These are phyloP conservation scores for Orchestia grillus DNA, from an alignment of 1,140 invertebrate genomes.

Conservation along the genomic window DNA sequence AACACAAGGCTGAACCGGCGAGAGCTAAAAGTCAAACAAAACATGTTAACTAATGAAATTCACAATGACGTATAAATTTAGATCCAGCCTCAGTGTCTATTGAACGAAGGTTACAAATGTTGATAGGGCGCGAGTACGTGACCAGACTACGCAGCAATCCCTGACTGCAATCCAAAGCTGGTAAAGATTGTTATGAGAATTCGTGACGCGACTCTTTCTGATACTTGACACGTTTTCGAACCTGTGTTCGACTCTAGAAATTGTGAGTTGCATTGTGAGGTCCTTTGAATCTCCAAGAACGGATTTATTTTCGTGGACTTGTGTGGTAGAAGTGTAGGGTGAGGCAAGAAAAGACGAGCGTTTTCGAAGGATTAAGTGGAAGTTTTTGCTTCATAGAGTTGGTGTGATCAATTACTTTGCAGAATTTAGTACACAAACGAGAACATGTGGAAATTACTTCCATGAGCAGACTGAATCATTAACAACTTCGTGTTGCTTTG, in stretches of 20 bases:
- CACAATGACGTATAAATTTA: not conserved
- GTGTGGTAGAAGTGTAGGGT: too few species aligned
- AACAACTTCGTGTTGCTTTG: too few species aligned
- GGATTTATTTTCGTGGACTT: too few species aligned
- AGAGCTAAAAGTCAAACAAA: not conserved
- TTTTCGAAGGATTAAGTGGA: too few species aligned
- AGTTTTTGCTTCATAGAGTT: too few species aligned
- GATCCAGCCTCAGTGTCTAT: not conserved
- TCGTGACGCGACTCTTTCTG: not conserved
- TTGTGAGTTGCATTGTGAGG: not conserved
- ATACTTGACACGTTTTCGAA: not conserved
- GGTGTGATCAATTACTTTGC: too few species aligned
- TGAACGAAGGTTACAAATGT: not conserved
- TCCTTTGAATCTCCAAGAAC: not conserved
- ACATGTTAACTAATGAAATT: not conserved
- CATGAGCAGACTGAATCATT: too few species aligned
- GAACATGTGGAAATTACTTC: too few species aligned
- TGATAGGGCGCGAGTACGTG: not conserved
- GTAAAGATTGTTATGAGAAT: too few species aligned
- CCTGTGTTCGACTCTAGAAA: not conserved
- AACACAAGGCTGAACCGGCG: not conserved
- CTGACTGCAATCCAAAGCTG: too few species aligned
- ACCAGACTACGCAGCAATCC: not conserved
- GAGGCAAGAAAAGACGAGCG: too few species aligned
- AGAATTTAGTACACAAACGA: too few species aligned